Base-by-base conservation (phyloP, 2,888 invertebrate genomes). In the Amphipoea oculea region DNA sequence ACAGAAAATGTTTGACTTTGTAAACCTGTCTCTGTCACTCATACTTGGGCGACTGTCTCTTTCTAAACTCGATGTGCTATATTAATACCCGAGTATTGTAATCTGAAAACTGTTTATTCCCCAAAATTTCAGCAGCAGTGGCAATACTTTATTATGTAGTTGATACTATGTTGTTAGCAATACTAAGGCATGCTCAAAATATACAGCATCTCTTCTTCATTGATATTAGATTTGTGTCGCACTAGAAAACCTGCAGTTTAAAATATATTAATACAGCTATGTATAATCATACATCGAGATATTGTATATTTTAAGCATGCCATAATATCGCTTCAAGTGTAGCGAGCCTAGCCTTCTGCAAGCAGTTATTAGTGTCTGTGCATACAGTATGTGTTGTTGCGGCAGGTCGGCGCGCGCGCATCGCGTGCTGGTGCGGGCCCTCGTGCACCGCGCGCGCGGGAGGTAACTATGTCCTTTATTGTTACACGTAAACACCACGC, bases 401-500 rank as follows among this genome's bases (percentile, higher is more conserved):
- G 3, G 11, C 63, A 75, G 81, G 51, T 14, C 74, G 12, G 23
- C 48, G 62, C 80, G 65, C 57, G 69, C 36, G 48, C 82, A 14
- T 7, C 1, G 2, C n/a, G 23, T 62, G 54, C n/a, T 1, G 62
- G 71, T 71, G 57, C 78, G 66, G 0, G 84, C 84, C 11, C 48
- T 68, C 20, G 84, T 83, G 51, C 82, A 78, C 5, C 71, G 73
- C 67, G 67, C 73, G 7, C 54, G 0, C 60, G 36, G 54, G 0
- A 23, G 73, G 82, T 82, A 62, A 73, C 51, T 73, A 48, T 68
- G 69, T 23, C 51, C 36, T 20, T 23, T 69, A 36, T 36, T 51
- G 23, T 51, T 29, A 23, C 12, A 51, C 29, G 29, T 48, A 12
- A 69, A 20, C 29, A 48, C 29, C 17, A 42, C 11, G 11, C 17